Evolutionary conservation across 2,888 invertebrate genomes (phyloP).

Genomic region (Torymus auratus): DNA sequence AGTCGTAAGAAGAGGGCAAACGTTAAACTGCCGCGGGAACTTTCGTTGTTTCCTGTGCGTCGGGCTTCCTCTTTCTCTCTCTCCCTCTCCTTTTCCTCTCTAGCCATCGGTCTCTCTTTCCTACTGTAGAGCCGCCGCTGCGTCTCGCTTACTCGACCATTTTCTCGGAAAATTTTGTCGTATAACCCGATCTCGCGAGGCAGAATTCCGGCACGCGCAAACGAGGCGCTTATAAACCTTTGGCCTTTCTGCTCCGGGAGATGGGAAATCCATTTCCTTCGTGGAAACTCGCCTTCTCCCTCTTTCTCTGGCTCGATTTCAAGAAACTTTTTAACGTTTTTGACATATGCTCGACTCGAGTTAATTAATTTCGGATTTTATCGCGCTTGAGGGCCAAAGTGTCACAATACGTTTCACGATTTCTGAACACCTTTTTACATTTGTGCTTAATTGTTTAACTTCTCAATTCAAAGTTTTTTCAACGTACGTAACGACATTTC

Average conservation of each 20-base stretch:
- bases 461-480: too few species aligned
- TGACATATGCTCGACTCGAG: constrained; percentile 1
- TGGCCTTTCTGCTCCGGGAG: constrained; percentile 1
- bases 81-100: too few species aligned
- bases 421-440: too few species aligned
- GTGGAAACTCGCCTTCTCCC: neutral
- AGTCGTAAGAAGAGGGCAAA: too few species aligned
- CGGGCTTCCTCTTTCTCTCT: neutral
- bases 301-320: constrained; percentile 1
- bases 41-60: too few species aligned
- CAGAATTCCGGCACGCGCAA: neutral
- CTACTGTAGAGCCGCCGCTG: too few species aligned
- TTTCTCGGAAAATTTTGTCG: constrained; percentile 51
- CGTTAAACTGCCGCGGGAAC: too few species aligned
- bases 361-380: constrained; percentile 9
- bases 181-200: constrained; percentile 6
- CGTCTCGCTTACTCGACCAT: constrained; percentile 1
- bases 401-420: too few species aligned
- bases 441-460: too few species aligned
- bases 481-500: too few species aligned
- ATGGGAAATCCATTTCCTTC: constrained; percentile 19
- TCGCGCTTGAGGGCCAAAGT: neutral
- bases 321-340: constrained; percentile 16
- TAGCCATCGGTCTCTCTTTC: too few species aligned
- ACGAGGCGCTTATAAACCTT: neutral